Conservation (phyloP, 2,113 vertebrate species). For the Chitala chitala region DNA sequence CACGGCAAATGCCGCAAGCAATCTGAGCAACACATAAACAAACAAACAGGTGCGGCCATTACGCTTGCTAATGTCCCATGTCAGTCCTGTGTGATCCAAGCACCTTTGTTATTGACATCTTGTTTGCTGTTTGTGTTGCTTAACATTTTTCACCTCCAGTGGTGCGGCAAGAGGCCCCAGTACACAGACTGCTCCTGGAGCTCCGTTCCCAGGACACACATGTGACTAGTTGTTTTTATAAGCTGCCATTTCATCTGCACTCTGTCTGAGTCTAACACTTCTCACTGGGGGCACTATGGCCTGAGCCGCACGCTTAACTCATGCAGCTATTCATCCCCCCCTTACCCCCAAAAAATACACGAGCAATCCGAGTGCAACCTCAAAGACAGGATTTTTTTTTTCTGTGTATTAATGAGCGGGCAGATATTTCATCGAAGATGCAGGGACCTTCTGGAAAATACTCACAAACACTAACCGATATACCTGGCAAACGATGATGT, state of each 20-base stretch:
- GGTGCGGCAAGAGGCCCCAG: neutral
- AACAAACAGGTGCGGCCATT: constrained; percentile 62
- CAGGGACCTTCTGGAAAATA: constrained; percentile 8
- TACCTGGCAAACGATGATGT: neutral
- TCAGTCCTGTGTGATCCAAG: constrained; percentile 50
- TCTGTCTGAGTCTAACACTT: neutral
- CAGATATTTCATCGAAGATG: neutral
- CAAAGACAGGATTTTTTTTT: neutral
- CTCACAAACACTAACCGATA: neutral
- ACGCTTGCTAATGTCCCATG: constrained; percentile 60
- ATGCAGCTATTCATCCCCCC: neutral
- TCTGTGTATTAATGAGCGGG: neutral
- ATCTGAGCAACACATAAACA: constrained; percentile 60
- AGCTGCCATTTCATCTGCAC: neutral
- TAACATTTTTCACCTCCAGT: constrained; percentile 3
- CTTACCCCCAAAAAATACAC: neutral
- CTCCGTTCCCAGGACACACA: neutral
- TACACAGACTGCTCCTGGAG: neutral
- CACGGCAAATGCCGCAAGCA: constrained; percentile 52
- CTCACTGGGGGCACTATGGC: neutral
- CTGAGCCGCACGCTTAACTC: neutral
- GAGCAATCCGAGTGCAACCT: neutral
- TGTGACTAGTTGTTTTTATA: neutral
- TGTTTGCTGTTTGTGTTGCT: constrained; percentile 15
- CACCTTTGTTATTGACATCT: constrained; percentile 1